Percentiles rank a stretch among this genome's conserved stretches.
Conservation (phyloP, 1,140 invertebrate genomes). For the Orius laevigatus region DNA sequence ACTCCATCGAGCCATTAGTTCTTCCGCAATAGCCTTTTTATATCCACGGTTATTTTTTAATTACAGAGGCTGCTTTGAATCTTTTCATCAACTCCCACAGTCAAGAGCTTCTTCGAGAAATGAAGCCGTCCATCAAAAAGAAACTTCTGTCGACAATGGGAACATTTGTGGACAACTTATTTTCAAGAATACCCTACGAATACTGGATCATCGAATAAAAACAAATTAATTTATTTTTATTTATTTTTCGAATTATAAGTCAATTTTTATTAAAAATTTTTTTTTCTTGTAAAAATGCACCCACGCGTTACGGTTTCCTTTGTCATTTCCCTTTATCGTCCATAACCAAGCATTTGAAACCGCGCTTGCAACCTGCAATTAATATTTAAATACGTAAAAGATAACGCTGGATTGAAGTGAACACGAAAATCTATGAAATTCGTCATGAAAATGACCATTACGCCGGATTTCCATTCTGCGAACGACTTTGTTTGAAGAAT, state of each 20-base stretch:
- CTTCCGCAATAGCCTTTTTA: too few species aligned
- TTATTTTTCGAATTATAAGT: not conserved
- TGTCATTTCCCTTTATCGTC: too few species aligned
- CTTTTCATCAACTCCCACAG: constrained; percentile 72
- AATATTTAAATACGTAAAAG: too few species aligned
- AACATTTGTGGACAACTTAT: constrained; percentile 53
- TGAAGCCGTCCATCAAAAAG: constrained; percentile 64
- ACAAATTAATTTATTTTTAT: not conserved
- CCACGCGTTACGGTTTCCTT: constrained; percentile 26
- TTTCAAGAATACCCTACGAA: constrained; percentile 57
- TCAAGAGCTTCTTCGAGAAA: constrained; percentile 64
- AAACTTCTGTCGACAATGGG: constrained; percentile 57
- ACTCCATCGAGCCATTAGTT: too few species aligned
- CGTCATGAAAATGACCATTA: too few species aligned
- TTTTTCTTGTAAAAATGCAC: constrained; percentile 43
- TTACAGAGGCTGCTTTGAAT: constrained; percentile 62
- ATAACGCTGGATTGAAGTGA: too few species aligned
- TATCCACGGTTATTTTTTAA: constrained; percentile 15
- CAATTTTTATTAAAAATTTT: constrained; percentile 41
- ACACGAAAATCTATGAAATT: too few species aligned
- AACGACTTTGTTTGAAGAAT: too few species aligned
- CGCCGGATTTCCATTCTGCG: too few species aligned
- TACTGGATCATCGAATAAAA: constrained; percentile 42
- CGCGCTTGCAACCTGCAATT: too few species aligned
- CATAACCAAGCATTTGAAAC: too few species aligned